Base-by-base conservation (phyloP, 2,113 vertebrate species). In the Callochromis pleurospilus region DNA sequence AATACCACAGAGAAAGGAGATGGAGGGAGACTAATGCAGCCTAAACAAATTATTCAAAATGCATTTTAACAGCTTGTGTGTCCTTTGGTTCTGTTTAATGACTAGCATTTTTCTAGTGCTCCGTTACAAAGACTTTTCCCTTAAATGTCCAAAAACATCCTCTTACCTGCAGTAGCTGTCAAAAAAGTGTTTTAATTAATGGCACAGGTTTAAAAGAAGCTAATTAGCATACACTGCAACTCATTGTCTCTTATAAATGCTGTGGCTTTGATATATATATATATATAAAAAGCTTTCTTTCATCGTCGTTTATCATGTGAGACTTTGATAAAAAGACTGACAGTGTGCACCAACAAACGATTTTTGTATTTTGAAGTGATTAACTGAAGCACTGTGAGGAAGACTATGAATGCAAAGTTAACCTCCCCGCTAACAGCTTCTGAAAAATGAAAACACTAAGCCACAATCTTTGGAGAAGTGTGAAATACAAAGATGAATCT, bases 31-130 rank as follows among this genome's bases (percentile, higher is more conserved):
- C 79, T 45, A 82, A 87, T 87, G 86, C 65, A 80, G 33, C 80
- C 79, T 84, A 88, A 91, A 90, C 79, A 86, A 85, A 80, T 82
- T 6, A 89, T 88, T 89, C 79, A 83, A 92, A 83, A 86, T 79
- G 75, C 54, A 83, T 82, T 77, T 83, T 81, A 86, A 79, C 79
- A 70, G 60, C 73, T 53, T 33, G 6, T 45, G 86, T 88, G 68
- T 89, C 33, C 47, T 81, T 40, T 60, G 68, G 79, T 86, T 79
- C 49, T 40, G 33, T 84, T 56, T 90, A n/a, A 82, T 80, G 33
- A 77, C 29, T 60, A 49, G 17, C 42, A 36, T 54, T 73, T 33
- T 73, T 86, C 62, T 53, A 51, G 40, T 13, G 5, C 80, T 73
- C 75, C 13, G 21, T 53, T 73, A 62, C 19, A 49, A 79, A 62